Evolutionary conservation across 2,113 vertebrate genomes (phyloP).

Genomic region (Columbina picui): DNA sequence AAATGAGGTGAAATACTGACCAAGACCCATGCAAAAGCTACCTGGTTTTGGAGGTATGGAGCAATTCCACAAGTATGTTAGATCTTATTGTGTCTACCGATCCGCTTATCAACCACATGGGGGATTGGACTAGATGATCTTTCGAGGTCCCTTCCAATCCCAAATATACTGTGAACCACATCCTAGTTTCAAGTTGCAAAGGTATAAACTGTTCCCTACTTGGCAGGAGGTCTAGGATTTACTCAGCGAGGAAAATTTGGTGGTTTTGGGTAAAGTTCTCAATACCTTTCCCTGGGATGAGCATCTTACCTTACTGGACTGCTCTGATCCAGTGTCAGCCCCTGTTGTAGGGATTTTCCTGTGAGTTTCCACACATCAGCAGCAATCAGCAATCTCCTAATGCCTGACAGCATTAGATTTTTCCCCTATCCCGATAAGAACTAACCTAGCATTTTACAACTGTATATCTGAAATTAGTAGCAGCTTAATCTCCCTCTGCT

Average conservation of each 20-base stretch:
- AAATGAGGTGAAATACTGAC: neutral
- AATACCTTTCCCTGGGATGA: neutral
- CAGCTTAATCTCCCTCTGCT: slow-evolving; percentile 71
- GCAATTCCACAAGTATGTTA: neutral
- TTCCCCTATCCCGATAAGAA: slow-evolving; percentile 28
- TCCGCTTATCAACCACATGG: neutral
- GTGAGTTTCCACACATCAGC: neutral
- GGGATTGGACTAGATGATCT: too few species aligned
- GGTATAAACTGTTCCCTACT: too few species aligned
- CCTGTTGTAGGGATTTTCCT: neutral
- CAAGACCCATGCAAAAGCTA: too few species aligned
- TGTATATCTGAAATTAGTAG: slow-evolving; percentile 67
- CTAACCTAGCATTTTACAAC: slow-evolving; percentile 49
- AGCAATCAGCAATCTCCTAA: neutral
- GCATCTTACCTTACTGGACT: fast-evolving
- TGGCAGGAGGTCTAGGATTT: neutral
- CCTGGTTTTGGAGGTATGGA: neutral
- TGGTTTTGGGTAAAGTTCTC: neutral
- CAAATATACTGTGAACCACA: too few species aligned
- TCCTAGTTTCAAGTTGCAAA: neutral
- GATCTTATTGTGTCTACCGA: neutral
- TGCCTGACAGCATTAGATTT: neutral
- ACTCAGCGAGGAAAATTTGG: neutral
- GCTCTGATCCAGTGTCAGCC: neutral
- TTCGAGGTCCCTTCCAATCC: too few species aligned